A percentile compares a stretch with the other conserved stretches of the same genome.
phyloP scores from a whole-genome alignment of 2,797 vertebrate genomes.

The Rhinella marina region DNA sequence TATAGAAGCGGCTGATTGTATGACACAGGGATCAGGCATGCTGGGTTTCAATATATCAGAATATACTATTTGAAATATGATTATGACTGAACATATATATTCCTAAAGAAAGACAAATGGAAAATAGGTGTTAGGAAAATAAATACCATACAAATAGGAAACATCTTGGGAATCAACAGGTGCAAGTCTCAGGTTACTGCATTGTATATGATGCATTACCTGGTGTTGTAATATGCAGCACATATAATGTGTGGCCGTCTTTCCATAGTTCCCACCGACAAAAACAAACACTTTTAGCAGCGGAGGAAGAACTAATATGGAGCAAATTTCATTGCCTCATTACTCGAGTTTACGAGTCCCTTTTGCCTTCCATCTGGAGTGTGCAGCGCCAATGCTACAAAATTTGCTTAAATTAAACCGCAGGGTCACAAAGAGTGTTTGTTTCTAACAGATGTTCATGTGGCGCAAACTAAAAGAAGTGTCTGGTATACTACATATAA shows the following conservation, averaged over 20 bases:
- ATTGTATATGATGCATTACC: not conserved
- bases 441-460: conserved; percentile 48
- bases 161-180: not conserved
- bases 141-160: not conserved
- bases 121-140: not conserved
- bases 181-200: not conserved
- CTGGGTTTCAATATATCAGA: not conserved
- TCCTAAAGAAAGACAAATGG: not conserved
- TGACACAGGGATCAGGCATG: not conserved
- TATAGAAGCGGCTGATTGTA: not conserved
- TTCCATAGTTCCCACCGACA: conserved; percentile 12
- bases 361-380: conserved; percentile 39
- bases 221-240: not conserved
- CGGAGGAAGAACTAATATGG: conserved; percentile 29
- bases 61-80: not conserved
- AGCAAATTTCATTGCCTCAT: conserved; percentile 51
- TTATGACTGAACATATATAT: not conserved
- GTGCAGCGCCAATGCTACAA: conserved; percentile 28
- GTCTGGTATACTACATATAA: conserved; percentile 2
- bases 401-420: conserved; percentile 50
- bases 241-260: conserved; percentile 18
- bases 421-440: conserved; percentile 47
- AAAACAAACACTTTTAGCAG: conserved; percentile 41
- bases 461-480: conserved; percentile 31
- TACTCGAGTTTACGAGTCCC: conserved; percentile 44